Base-by-base conservation (phyloP, 2,888 invertebrate genomes). In the Meliscaeva auricollis region DNA sequence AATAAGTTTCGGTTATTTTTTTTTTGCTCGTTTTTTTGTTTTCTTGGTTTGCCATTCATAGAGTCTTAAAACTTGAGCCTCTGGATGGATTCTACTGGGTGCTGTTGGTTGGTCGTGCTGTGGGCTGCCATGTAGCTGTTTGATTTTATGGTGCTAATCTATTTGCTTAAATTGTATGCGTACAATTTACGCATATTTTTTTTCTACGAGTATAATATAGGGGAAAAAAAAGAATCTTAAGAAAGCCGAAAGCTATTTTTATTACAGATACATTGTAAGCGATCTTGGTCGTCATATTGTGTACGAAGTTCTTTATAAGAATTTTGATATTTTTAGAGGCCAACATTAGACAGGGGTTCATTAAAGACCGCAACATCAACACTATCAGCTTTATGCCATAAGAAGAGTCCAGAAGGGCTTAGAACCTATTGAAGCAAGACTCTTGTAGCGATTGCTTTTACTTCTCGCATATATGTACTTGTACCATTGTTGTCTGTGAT, bases 151-250 rank as follows among this genome's bases (percentile, higher is more conserved):
- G 64, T 82, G 77, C 72, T 82, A 77, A 82, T 82, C 82, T 82
- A 70, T 77, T 77, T 82, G 82, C 72, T 82, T 44, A 82, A 77
- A 82, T 66, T 82, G 81, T 82, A 82, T 82, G 82, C 82, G 72
- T 82, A 76, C 54, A 68, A 54, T 77, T 46, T 52, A 46, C 62
- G 75, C 80, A 48, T 75, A 62, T 80, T 58, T 38, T 58, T 35
- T 35, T 58, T 35, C 15, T 20, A 38, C 5, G 56, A 56, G 38
- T 77, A n/a, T n/a, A n/a, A n/a, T 46, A 50, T 38, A 3, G 0
- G 2, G n/a, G 46, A 50, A 56, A 56, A 56, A 56, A 48, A 32
- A 68, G 41, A 4, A 70, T n/a, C n/a, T 4, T 26, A 26, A 26
- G 4, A 26, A 26, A 26, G 26, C 15, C 35, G 32, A 62, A 46